Evolutionary conservation across 2,113 vertebrate genomes (phyloP), one percentile per base, ranked within the genome.

Genomic region (Brachyistius frenatus): DNA sequence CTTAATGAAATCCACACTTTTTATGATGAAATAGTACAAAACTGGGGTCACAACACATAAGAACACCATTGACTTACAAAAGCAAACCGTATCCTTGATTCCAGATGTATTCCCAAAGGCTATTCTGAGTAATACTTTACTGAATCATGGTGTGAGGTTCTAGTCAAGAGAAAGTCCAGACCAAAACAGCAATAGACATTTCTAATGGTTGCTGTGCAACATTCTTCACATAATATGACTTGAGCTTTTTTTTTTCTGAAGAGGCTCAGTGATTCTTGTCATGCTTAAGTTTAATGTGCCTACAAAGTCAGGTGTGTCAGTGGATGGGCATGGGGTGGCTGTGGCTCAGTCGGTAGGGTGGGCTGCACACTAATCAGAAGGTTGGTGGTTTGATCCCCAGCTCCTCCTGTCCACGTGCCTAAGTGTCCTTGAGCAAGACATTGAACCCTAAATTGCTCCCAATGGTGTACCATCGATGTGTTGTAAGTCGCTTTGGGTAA

Each of bases 151-250:
- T 49, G 37, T 37, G 47, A 66, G 76, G 60, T 35, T 16, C 36
- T 58, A 46, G 52, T 78, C 52, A 55, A 44, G 41, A 53, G 61
- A 67, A 77, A 73, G 44, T 58, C n/a, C 44, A 63, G 49, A 30
- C 23, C 32, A 0, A 13, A 50, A 52, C 7, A 32, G 47, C 46
- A 5, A 37, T 5, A 55, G 41, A 67, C 23, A 63, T 36, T 57
- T n/a, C 31, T 31, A 65, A 58, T 5, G 41, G 46, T 5, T 58
- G 36, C 70, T 57, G 33, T 53, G 62, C 31, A 57, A 60, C 44
- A 36, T 36, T 60, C 6, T 54, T 4, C 47, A 15, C 56, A 44
- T 5, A 14, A n/a, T 74, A 33, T 41, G 32, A 66, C 2, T 3
- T 31, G 41, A 57, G 32, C 9, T 23, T 60, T 61, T 23, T 60